Evolutionary conservation across 2,888 invertebrate species (phyloP), one percentile per base, ranked within the genome.

Genomic region (Polydrusus pterygomalis): DNA sequence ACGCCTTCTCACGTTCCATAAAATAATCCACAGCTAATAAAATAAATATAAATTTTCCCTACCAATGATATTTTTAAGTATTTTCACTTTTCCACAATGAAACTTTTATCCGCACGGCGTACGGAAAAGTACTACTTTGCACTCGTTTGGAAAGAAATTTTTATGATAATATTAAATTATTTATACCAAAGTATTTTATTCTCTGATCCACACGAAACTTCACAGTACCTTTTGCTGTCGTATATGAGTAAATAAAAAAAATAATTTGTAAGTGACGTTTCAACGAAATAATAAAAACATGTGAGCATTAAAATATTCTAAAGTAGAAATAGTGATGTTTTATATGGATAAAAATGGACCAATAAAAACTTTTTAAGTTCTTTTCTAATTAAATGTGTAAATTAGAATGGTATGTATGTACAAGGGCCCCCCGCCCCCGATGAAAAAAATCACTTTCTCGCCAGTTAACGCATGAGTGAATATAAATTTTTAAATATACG

Each of bases 301-400:
- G 58, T 60, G 58, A 60, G 38, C 38, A 60, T 60, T 38, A 60
- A 60, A 11, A 60, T 60, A 60, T 60, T 60, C 58, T 60, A 60
- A 60, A 60, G 58, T 60, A 60, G 58, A 60, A 18, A 34, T 60
- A 60, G 38, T 38, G 38, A 18, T 60, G 38, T 58, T 13, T n/a
- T 38, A 40, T 38, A 38, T 60, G 18, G 25, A 38, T 38, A 60
- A 60, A 17, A 60, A 38, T 38, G 58, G 58, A 60, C 58, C 58
- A 60, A 60, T 38, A 40, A 9, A 38, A 38, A 30, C 10, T 25
- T 30, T n/a, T 30, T 56, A 30, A 15, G 9, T 56, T 51, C 25
- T 30, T 25, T 30, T n/a, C 1, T 30, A 54, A 25, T 30, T 25
- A 8, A 54, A 25, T 3, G 15, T 34, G 15, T 38, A 18, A 60